Evolutionary conservation across 1,140 invertebrate genomes (phyloP).

Genomic region (Drosophila nannoptera): DNA sequence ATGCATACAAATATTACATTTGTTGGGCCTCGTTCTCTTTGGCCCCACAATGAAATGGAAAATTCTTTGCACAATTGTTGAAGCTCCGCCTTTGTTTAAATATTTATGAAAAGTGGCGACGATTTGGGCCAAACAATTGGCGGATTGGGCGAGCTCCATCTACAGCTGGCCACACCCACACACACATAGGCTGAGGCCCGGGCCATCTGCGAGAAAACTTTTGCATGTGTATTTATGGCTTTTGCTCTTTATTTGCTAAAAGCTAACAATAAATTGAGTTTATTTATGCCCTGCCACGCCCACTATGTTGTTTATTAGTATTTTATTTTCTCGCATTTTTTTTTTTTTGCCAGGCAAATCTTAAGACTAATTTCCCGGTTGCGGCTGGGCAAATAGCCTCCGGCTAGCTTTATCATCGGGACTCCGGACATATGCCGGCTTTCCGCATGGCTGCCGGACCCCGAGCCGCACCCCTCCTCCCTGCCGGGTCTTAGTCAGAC

Average conservation of each 20-base stretch:
- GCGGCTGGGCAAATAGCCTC: conserved; percentile 7
- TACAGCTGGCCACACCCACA: conserved; percentile 13
- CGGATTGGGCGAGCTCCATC: background rate
- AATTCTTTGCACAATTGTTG: conserved; percentile 46
- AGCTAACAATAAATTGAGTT: conserved; percentile 50
- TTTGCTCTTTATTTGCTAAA: conserved; percentile 43
- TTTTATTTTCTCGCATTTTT: background rate
- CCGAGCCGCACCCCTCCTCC: background rate
- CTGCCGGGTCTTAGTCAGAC: conserved; percentile 8
- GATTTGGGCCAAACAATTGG: conserved; percentile 63
- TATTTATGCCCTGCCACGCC: conserved; percentile 41
- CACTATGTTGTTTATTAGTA: background rate
- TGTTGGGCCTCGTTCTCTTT: conserved; percentile 11
- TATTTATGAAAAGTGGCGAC: conserved; percentile 66
- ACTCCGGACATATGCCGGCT: conserved; percentile 44
- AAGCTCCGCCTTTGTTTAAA: conserved; percentile 47
- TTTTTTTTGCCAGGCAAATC: conserved; percentile 11
- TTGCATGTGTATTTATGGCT: conserved; percentile 63
- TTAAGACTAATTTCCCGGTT: conserved; percentile 31
- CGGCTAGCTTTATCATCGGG: conserved; percentile 39
- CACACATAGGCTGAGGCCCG: too few species aligned
- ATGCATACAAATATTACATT: conserved; percentile 44
- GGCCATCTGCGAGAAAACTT: too few species aligned
- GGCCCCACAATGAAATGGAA: conserved; percentile 42
- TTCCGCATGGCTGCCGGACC: conserved; percentile 25